These are phyloP conservation scores for Lissonota sp. DNA, from an alignment of 2,888 invertebrate species.

Conservation along the genomic window DNA sequence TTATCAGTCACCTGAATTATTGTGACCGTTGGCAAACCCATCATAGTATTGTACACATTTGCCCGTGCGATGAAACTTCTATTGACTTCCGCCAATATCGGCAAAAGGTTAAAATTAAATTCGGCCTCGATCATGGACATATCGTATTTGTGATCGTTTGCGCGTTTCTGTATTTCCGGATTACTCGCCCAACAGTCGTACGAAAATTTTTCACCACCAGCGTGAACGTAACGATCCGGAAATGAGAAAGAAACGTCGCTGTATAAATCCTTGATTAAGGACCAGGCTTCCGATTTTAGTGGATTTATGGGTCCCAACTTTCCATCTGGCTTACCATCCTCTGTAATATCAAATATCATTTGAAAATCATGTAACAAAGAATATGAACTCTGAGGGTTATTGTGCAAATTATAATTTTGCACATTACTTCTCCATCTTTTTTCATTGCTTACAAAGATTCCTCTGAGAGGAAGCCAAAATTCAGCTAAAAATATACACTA, in stretches of 20 bases:
- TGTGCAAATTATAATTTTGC: too few relatives aligned
- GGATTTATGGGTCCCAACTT: conserved; percentile 93
- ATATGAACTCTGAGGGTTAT: too few relatives aligned
- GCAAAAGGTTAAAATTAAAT: conserved; percentile 87
- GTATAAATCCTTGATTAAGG: conserved; percentile 88
- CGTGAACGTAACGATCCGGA: conserved; percentile 93
- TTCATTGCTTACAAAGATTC: too few relatives aligned
- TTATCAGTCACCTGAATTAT: conserved; percentile 94
- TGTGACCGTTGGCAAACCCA: conserved; percentile 86
- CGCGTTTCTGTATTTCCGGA: conserved; percentile 87
- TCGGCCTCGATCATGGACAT: conserved; percentile 87
- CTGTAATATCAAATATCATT: conserved; percentile 50
- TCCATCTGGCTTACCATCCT: conserved; percentile 84
- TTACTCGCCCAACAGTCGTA: conserved; percentile 92
- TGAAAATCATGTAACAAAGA: too few relatives aligned
- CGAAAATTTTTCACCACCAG: conserved; percentile 97
- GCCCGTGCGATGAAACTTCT: conserved; percentile 91
- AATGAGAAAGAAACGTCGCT: conserved; percentile 90
- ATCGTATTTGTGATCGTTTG: conserved; percentile 84
- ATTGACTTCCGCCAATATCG: conserved; percentile 84
- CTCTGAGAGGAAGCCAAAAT: too few relatives aligned
- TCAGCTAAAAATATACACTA: too few relatives aligned
- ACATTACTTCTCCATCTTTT: too few relatives aligned
- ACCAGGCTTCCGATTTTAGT: conserved; percentile 87
- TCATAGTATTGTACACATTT: conserved; percentile 91